Evolutionary conservation across 2,113 vertebrate species (phyloP).

Genomic region (zebrafish (Danio rerio)): DNA sequence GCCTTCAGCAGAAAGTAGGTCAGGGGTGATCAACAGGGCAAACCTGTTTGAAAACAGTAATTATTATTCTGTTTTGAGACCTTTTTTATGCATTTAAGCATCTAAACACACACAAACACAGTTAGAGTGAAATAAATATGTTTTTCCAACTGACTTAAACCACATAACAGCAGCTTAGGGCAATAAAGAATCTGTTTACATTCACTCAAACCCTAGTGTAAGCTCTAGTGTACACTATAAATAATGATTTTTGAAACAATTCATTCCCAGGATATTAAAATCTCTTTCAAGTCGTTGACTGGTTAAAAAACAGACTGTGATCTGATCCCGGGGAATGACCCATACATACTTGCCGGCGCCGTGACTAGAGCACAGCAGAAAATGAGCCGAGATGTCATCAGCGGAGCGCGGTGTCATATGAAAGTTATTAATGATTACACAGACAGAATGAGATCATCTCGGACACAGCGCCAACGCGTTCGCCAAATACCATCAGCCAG

Average conservation of each 20-base stretch:
- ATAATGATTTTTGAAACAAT: too few relatives aligned
- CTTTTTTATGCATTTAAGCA: too few relatives aligned
- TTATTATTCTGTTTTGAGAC: neutral
- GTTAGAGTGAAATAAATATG: too few relatives aligned
- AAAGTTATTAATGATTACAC: slow-evolving; percentile 68
- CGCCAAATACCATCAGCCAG: neutral
- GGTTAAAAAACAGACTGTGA: slow-evolving; percentile 10
- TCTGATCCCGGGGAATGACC: slow-evolving; percentile 31
- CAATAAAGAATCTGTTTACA: too few relatives aligned
- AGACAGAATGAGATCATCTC: slow-evolving; percentile 49
- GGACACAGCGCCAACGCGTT: neutral
- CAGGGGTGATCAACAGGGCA: too few relatives aligned
- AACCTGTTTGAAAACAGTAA: neutral
- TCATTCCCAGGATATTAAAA: neutral
- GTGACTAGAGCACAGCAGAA: slow-evolving; percentile 15
- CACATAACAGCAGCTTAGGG: too few relatives aligned
- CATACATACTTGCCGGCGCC: slow-evolving; percentile 39
- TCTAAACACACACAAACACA: too few relatives aligned
- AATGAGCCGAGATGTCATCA: slow-evolving; percentile 62
- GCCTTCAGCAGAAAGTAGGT: too few relatives aligned
- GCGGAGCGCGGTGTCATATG: slow-evolving; percentile 53
- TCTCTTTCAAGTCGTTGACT: slow-evolving; percentile 7
- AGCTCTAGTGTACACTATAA: too few relatives aligned
- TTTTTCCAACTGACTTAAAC: too few relatives aligned
- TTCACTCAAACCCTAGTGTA: too few relatives aligned